These are phyloP conservation scores for Parotia lawesii DNA, from an alignment of 2,113 vertebrate genomes.

Conservation along the genomic window DNA sequence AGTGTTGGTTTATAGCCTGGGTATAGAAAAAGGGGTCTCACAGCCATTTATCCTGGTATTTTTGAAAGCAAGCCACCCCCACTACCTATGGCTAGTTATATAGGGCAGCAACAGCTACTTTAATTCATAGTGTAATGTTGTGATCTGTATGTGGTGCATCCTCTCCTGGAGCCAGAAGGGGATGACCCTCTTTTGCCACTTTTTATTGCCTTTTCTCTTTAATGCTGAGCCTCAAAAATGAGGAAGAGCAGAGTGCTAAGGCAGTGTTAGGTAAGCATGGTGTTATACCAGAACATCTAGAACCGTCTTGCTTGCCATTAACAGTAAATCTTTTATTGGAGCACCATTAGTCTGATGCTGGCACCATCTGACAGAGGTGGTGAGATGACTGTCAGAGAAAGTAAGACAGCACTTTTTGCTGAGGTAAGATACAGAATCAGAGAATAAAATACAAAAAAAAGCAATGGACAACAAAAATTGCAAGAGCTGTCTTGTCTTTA, in stretches of 20 bases:
- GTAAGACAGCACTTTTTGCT: background rate
- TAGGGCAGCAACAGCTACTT: background rate
- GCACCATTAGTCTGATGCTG: background rate
- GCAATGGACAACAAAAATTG: background rate
- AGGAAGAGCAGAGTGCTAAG: background rate
- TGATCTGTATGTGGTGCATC: background rate
- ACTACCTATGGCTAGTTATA: background rate
- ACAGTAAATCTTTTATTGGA: background rate
- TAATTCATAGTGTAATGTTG: background rate
- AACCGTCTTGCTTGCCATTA: background rate
- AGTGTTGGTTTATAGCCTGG: background rate
- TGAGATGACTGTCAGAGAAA: background rate
- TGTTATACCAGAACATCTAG: background rate
- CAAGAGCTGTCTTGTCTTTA: background rate
- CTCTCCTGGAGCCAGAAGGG: background rate
- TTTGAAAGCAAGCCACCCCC: background rate
- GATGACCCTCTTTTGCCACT: background rate
- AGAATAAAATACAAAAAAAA: background rate
- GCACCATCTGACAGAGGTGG: background rate
- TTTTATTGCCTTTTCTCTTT: background rate
- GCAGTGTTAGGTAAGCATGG: fast-evolving
- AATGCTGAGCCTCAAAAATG: background rate
- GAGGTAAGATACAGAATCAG: background rate
- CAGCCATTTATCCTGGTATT: background rate
- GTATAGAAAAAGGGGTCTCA: background rate